These are phyloP conservation scores for Benthochromis sp. DNA, from an alignment of 2,113 vertebrate genomes.

Conservation along the genomic window DNA sequence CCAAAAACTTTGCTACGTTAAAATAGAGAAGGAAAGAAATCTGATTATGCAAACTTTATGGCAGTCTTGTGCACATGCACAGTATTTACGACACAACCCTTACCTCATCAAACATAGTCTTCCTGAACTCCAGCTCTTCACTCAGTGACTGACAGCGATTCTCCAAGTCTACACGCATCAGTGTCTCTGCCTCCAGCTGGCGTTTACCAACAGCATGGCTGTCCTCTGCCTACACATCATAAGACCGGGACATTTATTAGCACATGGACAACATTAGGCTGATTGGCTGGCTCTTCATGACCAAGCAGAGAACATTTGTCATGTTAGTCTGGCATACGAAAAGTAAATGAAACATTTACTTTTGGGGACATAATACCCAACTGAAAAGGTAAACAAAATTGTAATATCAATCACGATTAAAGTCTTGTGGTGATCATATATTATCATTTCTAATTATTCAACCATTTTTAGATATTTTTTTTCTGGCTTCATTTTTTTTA, in stretches of 20 bases:
- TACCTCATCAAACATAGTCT: constrained; percentile 93
- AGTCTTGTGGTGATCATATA: not conserved
- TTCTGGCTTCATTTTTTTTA: not conserved
- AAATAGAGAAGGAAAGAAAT: not conserved
- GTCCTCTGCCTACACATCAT: constrained; percentile 79
- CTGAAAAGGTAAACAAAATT: not conserved
- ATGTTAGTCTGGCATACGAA: not conserved
- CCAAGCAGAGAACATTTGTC: not conserved
- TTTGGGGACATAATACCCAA: not conserved
- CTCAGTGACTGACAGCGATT: constrained; percentile 91
- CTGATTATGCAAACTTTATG: not conserved
- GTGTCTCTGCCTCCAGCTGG: constrained; percentile 90
- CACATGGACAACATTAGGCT: not conserved
- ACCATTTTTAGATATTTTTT: not conserved
- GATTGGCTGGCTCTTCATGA: not conserved
- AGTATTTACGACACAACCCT: not conserved
- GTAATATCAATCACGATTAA: not conserved
- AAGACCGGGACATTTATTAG: not conserved
- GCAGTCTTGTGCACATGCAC: not conserved
- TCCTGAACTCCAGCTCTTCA: constrained; percentile 93
- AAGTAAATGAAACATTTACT: not conserved
- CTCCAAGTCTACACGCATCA: constrained; percentile 92
- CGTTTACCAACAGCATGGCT: constrained; percentile 85
- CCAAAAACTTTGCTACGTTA: too few species aligned
- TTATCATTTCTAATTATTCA: not conserved